Evolutionary conservation across 1,140 invertebrate species (phyloP).

Genomic region (Philaenus spumarius): DNA sequence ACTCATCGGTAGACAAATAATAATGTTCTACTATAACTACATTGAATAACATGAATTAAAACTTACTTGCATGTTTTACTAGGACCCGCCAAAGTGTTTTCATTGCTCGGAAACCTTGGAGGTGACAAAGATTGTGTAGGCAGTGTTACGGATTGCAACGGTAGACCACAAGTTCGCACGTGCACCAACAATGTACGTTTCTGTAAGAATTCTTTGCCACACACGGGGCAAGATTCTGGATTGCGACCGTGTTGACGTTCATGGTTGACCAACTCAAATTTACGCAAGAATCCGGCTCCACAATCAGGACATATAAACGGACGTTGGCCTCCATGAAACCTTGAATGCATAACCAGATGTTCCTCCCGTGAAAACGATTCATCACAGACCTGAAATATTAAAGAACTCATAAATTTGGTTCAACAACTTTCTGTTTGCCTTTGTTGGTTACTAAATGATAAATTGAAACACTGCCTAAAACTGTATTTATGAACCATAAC

Average conservation of each 20-base stretch:
- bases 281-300: conserved; percentile 72
- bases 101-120: conserved; percentile 29
- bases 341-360: conserved; percentile 49
- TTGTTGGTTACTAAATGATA: too few species aligned
- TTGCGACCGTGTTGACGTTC: conserved; percentile 68
- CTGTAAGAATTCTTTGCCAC: conserved; percentile 76
- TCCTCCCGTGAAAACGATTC: conserved; percentile 83
- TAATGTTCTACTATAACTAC: background rate
- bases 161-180: conserved; percentile 30
- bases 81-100: conserved; percentile 36
- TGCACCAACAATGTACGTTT: conserved; percentile 71
- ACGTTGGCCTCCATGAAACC: conserved; percentile 71
- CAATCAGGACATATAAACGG: conserved; percentile 76
- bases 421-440: too few species aligned
- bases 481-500: too few species aligned
- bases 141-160: conserved; percentile 17
- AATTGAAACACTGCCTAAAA: too few species aligned
- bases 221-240: conserved; percentile 71
- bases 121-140: conserved; percentile 19
- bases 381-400: conserved; percentile 60
- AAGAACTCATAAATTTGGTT: too few species aligned
- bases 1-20: too few species aligned
- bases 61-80: conserved; percentile 42
- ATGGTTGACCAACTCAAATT: conserved; percentile 79
- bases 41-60: too few species aligned